Base-by-base conservation (phyloP, 2,113 vertebrate genomes). In the Chaetodon auriga region DNA sequence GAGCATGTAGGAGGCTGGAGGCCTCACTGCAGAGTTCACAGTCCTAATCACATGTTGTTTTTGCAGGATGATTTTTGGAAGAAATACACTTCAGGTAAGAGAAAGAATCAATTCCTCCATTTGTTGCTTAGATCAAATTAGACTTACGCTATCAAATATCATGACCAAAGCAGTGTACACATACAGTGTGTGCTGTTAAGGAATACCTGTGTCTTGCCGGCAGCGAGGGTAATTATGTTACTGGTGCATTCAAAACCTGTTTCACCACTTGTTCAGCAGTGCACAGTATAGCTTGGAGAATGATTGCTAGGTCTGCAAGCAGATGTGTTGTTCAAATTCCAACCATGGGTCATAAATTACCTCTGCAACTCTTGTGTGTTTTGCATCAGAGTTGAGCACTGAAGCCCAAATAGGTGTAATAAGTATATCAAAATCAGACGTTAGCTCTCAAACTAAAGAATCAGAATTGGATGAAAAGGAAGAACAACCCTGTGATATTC, bases 1-100 rank as follows among this genome's bases (percentile, higher is more conserved):
- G 36, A 53, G 35, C 25, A 38, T 4, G 9, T 45, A n/a, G 10
- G 25, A 5, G 30, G 30, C 30, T 30, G 30, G 30, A 30, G 30
- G 36, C 2, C 10, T 16, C 9, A 43, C 41, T 43, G 43, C 43
- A 25, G 6, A 36, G 4, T 9, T 75, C 25, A 43, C 6, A 19
- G 1, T 38, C 14, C 51, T 85, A 21, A 84, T 30, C 1, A 1
- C 64, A 6, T 55, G 61, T 61, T 49, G 36, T 86, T 76, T 76
- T 92, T 92, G 58, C 61, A 99, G 98, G 92, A 94, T 51, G 36
- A 2, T 1, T 99, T 99, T 92, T 99, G 98, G 98, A 96, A 95
- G 68, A 48, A 92, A 7, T 99, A 99, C 86, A 95, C 80, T 7
- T 36, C 86, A 95, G 95, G 97, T 97, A 94, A 95, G 94, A 51